A percentile compares a stretch with the other conserved stretches of the same genome.
Conservation (phyloP, 2,888 invertebrate genomes). For the Chrysolina haemoptera region DNA sequence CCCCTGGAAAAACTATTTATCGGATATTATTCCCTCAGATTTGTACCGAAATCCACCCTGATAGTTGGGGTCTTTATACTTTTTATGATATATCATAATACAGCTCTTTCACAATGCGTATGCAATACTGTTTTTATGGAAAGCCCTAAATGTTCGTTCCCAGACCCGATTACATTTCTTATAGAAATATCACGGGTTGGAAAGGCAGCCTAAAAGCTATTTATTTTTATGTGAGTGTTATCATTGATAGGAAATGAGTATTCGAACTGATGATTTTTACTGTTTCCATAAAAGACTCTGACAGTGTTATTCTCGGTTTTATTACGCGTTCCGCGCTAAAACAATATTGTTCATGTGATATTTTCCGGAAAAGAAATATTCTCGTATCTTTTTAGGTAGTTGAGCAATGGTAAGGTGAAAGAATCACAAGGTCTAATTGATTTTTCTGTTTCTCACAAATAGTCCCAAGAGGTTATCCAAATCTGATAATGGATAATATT, state of each 20-base stretch:
- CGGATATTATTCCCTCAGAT: slow-evolving; percentile 62
- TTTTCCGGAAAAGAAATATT: neutral
- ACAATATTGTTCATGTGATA: slow-evolving; percentile 49
- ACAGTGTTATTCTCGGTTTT: slow-evolving; percentile 45
- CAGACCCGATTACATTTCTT: slow-evolving; percentile 63
- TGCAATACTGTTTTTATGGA: slow-evolving; percentile 69
- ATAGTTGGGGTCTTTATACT: slow-evolving; percentile 65
- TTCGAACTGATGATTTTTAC: slow-evolving; percentile 63
- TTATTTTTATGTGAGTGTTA: slow-evolving; percentile 71
- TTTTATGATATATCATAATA: slow-evolving; percentile 69
- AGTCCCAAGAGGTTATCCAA: no score
- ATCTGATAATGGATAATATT: no score
- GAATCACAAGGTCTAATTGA: no score
- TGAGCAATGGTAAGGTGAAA: no score
- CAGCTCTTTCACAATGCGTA: slow-evolving; percentile 67
- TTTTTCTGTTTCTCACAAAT: no score
- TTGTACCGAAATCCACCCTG: slow-evolving; percentile 64
- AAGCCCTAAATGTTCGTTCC: slow-evolving; percentile 62
- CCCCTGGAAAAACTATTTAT: slow-evolving; percentile 60
- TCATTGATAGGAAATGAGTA: slow-evolving; percentile 68
- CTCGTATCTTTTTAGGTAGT: no score
- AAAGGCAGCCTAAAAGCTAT: slow-evolving; percentile 65
- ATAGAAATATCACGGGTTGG: slow-evolving; percentile 59
- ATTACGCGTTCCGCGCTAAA: slow-evolving; percentile 52
- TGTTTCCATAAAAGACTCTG: slow-evolving; percentile 60